Conservation (phyloP, 2,797 vertebrate genomes). For the Hapalemur alaotrensis region DNA sequence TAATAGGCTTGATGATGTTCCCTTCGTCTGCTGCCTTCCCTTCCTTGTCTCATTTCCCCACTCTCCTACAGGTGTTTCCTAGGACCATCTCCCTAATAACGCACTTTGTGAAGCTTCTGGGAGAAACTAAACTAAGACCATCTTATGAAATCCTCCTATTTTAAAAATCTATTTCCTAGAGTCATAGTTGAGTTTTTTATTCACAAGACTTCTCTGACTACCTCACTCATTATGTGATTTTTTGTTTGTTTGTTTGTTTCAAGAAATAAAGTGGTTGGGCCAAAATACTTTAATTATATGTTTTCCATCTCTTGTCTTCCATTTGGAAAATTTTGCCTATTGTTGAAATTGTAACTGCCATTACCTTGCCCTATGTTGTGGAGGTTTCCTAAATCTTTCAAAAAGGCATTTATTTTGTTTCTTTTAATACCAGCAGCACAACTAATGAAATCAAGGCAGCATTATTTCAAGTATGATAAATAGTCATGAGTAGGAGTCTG, state of each 20-base stretch:
- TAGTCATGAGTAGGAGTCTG: not conserved
- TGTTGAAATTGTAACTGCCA: conserved; percentile 14
- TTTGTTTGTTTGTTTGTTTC: conserved; percentile 14
- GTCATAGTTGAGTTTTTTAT: not conserved
- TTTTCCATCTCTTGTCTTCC: conserved; percentile 46
- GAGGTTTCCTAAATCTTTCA: not conserved
- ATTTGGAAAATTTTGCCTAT: conserved; percentile 40
- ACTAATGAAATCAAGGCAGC: not conserved
- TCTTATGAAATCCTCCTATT: not conserved
- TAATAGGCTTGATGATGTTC: not conserved
- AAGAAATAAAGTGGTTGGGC: conserved; percentile 43
- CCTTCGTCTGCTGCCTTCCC: not conserved
- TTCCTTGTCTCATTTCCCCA: not conserved
- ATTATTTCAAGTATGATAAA: conserved; percentile 4
- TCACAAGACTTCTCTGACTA: conserved; percentile 45
- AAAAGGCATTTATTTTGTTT: not conserved
- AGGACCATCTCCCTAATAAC: not conserved
- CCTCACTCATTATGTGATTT: conserved; percentile 54
- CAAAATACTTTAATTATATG: conserved; percentile 45
- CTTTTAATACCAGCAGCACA: not conserved
- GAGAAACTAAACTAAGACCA: not conserved
- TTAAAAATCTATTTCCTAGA: conserved; percentile 12
- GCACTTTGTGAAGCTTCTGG: not conserved
- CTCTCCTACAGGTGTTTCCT: not conserved
- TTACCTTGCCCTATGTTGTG: not conserved